phyloP scores from a whole-genome alignment of 2,113 vertebrate genomes.

The Vombatus ursinus region DNA sequence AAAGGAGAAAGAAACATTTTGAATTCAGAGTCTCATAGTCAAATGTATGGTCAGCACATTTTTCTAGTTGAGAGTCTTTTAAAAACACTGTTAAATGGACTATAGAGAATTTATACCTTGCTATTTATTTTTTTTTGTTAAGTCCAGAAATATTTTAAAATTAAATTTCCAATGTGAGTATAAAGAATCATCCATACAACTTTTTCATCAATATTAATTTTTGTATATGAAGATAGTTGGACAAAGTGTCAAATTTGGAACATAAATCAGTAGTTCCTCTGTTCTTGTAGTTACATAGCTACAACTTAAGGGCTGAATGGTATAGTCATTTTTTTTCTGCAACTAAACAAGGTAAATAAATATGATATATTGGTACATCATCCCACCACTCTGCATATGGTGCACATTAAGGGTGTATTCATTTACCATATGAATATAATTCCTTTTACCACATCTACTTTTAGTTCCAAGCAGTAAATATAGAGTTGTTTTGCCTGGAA shows the following conservation, averaged over 20 bases:
- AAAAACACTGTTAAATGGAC: not conserved
- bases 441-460: slow-evolving; percentile 83
- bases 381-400: slow-evolving; percentile 81
- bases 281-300: slow-evolving; percentile 76
- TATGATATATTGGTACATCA: slow-evolving; percentile 87
- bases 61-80: not conserved
- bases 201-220: slow-evolving; percentile 63
- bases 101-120: not conserved
- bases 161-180: slow-evolving; percentile 59
- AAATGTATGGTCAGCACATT: not conserved
- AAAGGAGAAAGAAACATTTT: not conserved
- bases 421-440: slow-evolving; percentile 88
- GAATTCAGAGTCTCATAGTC: slow-evolving; percentile 20
- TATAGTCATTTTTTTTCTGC: slow-evolving; percentile 81
- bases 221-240: slow-evolving; percentile 69
- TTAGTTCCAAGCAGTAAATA: slow-evolving; percentile 83
- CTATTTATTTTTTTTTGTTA: slow-evolving; percentile 30
- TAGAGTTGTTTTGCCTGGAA: slow-evolving; percentile 81
- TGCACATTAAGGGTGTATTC: slow-evolving; percentile 86
- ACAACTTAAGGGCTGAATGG: slow-evolving; percentile 79
- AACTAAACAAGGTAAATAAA: slow-evolving; percentile 89
- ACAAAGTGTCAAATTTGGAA: slow-evolving; percentile 64
- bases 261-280: slow-evolving; percentile 74
- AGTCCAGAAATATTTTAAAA: slow-evolving; percentile 59
- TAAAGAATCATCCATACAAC: slow-evolving; percentile 62